A percentile compares a stretch with the other conserved stretches of the same genome.
phyloP scores from a whole-genome alignment of 2,113 vertebrate species.

The Phaethon lepturus region DNA sequence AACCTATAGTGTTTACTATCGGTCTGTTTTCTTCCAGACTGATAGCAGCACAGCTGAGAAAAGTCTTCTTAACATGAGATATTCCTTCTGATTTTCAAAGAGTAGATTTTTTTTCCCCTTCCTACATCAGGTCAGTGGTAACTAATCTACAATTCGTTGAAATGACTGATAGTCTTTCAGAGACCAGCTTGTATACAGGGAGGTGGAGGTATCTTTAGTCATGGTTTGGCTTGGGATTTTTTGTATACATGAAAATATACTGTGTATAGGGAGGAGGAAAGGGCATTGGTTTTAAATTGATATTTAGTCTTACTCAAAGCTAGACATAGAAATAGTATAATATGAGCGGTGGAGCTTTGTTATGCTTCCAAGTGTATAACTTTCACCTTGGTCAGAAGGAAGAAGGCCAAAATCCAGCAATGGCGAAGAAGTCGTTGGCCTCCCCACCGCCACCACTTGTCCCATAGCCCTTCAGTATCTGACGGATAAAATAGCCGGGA shows the following conservation, averaged over 20 bases:
- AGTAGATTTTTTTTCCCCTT: background rate
- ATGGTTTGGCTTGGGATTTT: background rate
- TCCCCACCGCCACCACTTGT: background rate
- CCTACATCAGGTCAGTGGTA: background rate
- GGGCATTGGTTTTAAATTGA: background rate
- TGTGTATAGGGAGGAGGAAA: background rate
- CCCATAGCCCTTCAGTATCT: background rate
- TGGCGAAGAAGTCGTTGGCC: background rate
- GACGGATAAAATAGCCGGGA: background rate
- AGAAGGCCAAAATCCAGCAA: constrained; percentile 1
- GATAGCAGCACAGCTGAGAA: background rate
- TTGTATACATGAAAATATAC: background rate
- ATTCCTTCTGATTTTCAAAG: background rate
- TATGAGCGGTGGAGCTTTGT: background rate
- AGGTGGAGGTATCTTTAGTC: background rate
- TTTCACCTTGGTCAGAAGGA: background rate
- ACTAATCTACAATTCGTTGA: background rate
- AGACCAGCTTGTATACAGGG: background rate
- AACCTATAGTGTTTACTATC: background rate
- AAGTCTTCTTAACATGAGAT: background rate
- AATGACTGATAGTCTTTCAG: background rate
- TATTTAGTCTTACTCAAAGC: background rate
- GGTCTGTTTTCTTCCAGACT: background rate
- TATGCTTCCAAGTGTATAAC: background rate
- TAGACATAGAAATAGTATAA: background rate